Evolutionary conservation across 2,113 vertebrate genomes (phyloP).

Genomic region (Antechinus stuartii): DNA sequence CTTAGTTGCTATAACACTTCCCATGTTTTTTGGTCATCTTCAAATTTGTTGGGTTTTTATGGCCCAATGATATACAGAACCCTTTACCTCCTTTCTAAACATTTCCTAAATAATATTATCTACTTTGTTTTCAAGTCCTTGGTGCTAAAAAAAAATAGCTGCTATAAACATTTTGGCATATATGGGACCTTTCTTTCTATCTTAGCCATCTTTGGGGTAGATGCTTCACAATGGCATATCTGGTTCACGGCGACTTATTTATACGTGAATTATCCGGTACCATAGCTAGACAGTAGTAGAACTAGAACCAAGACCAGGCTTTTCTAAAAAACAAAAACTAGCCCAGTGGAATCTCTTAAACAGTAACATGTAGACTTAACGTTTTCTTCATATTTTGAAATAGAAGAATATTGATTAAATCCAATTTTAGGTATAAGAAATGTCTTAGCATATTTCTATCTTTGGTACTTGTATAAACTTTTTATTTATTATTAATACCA

Average conservation of each 20-base stretch:
- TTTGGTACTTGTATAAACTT: background rate
- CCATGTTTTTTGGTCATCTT: background rate
- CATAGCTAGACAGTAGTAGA: background rate
- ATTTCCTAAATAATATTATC: background rate
- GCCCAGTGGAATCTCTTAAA: background rate
- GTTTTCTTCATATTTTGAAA: background rate
- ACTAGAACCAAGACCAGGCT: background rate
- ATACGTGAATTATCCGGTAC: background rate
- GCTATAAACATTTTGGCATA: background rate
- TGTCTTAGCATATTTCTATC: background rate
- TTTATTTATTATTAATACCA: background rate
- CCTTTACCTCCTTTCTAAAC: background rate
- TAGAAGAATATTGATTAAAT: background rate
- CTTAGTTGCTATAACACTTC: background rate
- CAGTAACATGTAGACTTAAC: background rate
- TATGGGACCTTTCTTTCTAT: background rate
- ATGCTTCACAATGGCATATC: background rate
- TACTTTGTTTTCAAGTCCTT: background rate
- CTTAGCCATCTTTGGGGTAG: background rate
- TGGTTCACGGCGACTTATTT: background rate
- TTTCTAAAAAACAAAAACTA: background rate
- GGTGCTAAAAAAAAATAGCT: background rate
- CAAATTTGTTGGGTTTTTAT: background rate
- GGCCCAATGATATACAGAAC: background rate
- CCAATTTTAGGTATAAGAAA: background rate